phyloP scores from a whole-genome alignment of 2,797 vertebrate species.

The Salarias fasciatus region DNA sequence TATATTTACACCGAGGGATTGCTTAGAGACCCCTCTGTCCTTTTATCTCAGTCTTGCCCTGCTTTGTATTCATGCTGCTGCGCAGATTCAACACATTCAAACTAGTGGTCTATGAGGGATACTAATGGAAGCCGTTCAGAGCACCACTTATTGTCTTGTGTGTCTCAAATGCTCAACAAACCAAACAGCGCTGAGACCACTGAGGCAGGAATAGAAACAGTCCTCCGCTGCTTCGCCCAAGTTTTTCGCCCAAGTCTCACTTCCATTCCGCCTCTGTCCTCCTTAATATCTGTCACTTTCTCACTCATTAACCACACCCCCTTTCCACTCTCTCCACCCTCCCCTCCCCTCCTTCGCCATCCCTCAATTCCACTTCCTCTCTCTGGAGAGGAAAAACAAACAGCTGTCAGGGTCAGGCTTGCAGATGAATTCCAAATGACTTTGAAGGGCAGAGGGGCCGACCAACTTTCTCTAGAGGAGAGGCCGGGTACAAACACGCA shows the following conservation, averaged over 20 bases:
- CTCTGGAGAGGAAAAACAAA: slow-evolving; percentile 78
- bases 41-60: slow-evolving; percentile 52
- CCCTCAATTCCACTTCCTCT: slow-evolving; percentile 55
- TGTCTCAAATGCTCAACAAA: slow-evolving; percentile 64
- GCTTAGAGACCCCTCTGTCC: slow-evolving; percentile 47
- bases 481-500: slow-evolving; percentile 24
- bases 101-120: slow-evolving; percentile 64
- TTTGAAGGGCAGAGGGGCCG: slow-evolving; percentile 77
- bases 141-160: slow-evolving; percentile 65
- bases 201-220: slow-evolving; percentile 39
- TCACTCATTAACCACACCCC: slow-evolving; percentile 67
- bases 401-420: slow-evolving; percentile 79
- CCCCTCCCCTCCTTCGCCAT: slow-evolving; percentile 42
- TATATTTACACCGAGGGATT: slow-evolving; percentile 65
- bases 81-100: slow-evolving; percentile 61
- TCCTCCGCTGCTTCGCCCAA: slow-evolving; percentile 17
- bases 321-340: slow-evolving; percentile 41
- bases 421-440: slow-evolving; percentile 80
- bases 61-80: slow-evolving; percentile 65
- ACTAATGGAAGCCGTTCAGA: slow-evolving; percentile 67
- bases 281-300: slow-evolving; percentile 68
- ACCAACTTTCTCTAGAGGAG: slow-evolving; percentile 73
- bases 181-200: slow-evolving; percentile 54
- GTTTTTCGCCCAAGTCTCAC: slow-evolving; percentile 44
- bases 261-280: slow-evolving; percentile 61